phyloP scores from a whole-genome alignment of 2,797 vertebrate species.

The Sebastes nivosus region DNA sequence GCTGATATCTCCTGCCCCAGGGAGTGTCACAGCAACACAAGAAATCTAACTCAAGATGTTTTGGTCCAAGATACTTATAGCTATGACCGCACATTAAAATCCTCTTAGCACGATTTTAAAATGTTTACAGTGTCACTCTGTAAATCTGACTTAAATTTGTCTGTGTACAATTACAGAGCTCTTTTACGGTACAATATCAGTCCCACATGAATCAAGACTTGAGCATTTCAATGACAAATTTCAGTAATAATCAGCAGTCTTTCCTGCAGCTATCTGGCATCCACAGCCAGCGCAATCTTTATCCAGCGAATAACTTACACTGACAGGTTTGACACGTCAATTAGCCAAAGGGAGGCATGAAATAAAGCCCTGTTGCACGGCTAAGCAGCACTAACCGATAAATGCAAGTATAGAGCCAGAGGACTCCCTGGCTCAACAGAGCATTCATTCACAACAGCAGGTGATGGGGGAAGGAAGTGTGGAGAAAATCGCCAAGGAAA shows the following conservation, averaged over 20 bases:
- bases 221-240: background rate
- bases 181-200: background rate
- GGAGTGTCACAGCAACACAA: background rate
- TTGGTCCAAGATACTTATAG: background rate
- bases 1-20: background rate
- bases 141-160: background rate
- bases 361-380: constrained; percentile 21
- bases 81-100: background rate
- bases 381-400: background rate
- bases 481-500: background rate
- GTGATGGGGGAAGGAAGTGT: background rate
- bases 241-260: background rate
- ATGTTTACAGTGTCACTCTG: background rate
- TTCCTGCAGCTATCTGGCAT: background rate
- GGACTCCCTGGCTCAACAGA: constrained; percentile 56
- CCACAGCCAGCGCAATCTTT: background rate
- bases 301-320: background rate
- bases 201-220: background rate
- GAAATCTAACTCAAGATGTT: background rate
- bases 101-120: background rate
- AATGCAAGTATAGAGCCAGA: constrained; percentile 27
- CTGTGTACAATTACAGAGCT: background rate
- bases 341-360: background rate
- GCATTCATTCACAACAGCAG: constrained; percentile 65
- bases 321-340: background rate